Base-by-base conservation (phyloP, 2,797 vertebrate genomes). In the Todus mexicanus region DNA sequence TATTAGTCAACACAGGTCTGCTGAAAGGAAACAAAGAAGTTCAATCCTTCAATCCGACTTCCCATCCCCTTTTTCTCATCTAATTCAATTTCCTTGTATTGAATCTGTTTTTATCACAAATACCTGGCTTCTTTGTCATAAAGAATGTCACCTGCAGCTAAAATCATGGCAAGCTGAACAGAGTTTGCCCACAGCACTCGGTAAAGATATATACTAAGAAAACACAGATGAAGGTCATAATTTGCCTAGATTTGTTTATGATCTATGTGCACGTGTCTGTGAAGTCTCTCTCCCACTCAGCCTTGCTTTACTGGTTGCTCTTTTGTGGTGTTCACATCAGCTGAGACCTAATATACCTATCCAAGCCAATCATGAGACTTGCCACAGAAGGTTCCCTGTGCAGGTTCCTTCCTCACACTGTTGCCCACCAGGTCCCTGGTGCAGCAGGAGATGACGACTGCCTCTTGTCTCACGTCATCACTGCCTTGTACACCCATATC, bases 171-270 rank as follows among this genome's bases (percentile, higher is more conserved):
- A 78, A 50, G 43, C 33, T 79, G 43, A 51, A 69, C 4, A 69
- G 15, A 75, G 27, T 43, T 64, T 43, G 12, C 19, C 35, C 7
- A 4, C 27, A 83, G 5, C 7, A 48, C 0, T 0, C 27, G 5
- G 20, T 76, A 70, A 85, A 89, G 29, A 45, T 29, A 10, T 42
- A 12, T 37, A 59, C 53, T 40, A 66, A 66, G 35, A 65, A 93
- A 82, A 84, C 1, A 1, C 12, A 81, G 15, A 37, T 21, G 54
- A 69, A 75, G 21, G 15, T 38, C 27, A 37, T 38, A 33, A 9
- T 73, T 84, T 15, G 15, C 14, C 22, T 38, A 2, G 6, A 22
- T 37, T 79, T 70, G 63, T 43, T 18, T 25, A 80, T 37, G 13
- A 56, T 51, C 40, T 57, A 5, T 57, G 40, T 75, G 20, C 10